Percentiles rank a stretch among this genome's conserved stretches.
Evolutionary conservation across 2,888 invertebrate species (phyloP).

Genomic region (Erebia epiphron): DNA sequence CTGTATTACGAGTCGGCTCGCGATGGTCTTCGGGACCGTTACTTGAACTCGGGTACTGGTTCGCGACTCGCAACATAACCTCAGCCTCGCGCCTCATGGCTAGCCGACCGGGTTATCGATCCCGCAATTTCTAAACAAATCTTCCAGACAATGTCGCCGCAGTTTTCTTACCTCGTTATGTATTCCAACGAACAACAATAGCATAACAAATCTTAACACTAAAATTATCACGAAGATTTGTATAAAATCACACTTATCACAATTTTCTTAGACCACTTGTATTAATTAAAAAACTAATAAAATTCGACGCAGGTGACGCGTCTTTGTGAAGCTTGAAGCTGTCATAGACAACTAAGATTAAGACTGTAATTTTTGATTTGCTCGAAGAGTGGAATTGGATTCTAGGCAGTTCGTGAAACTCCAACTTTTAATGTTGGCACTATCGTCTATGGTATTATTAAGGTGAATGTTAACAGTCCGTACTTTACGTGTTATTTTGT

Average conservation of each 20-base stretch:
- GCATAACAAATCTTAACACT: conserved; percentile 80
- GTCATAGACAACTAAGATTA: conserved; percentile 47
- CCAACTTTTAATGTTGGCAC: conserved; percentile 13
- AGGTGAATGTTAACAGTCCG: background rate
- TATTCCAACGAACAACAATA: conserved; percentile 73
- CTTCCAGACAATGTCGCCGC: conserved; percentile 55
- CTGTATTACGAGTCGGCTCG: conserved; percentile 69
- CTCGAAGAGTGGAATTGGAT: conserved; percentile 27
- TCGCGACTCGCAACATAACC: conserved; percentile 80
- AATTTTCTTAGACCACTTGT: conserved; percentile 77
- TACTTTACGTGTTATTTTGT: no score
- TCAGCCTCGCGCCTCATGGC: conserved; percentile 81
- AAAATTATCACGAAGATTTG: conserved; percentile 78
- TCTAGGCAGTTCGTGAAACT: conserved; percentile 5
- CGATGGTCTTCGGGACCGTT: conserved; percentile 73
- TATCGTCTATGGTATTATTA: background rate
- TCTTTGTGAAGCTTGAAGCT: conserved; percentile 66
- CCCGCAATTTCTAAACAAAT: conserved; percentile 79
- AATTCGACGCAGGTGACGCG: conserved; percentile 76
- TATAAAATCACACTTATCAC: conserved; percentile 82
- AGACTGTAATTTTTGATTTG: conserved; percentile 28
- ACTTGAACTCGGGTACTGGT: conserved; percentile 79
- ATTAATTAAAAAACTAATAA: conserved; percentile 74
- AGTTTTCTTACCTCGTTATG: conserved; percentile 74
- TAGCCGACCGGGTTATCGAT: conserved; percentile 80